A percentile compares a stretch with the other conserved stretches of the same genome.
phyloP scores from a whole-genome alignment of 2,797 vertebrate species.

The Pyrocephalus nanus region DNA sequence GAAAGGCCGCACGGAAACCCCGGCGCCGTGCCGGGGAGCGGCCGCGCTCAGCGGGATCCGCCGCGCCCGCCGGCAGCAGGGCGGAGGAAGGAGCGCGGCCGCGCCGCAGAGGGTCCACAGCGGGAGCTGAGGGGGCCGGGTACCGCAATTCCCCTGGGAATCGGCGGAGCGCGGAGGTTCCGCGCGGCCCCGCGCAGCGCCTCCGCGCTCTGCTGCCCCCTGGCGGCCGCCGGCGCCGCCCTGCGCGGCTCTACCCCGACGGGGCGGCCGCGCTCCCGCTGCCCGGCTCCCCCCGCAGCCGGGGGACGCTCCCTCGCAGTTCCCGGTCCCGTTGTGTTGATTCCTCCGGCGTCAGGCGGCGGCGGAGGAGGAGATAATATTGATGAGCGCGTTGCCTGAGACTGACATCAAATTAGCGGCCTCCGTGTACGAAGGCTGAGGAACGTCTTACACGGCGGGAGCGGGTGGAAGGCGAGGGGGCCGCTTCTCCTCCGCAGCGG shows the following conservation, averaged over 20 bases:
- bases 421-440: slow-evolving; percentile 71
- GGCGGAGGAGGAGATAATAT: slow-evolving; percentile 77
- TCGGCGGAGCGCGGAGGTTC: not conserved
- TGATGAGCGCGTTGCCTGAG: slow-evolving; percentile 81
- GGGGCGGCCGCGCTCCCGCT: not conserved
- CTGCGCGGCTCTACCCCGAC: not conserved
- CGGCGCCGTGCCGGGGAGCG: slow-evolving; percentile 67
- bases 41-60: not conserved
- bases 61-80: not conserved
- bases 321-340: not conserved
- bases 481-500: slow-evolving; percentile 63
- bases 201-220: slow-evolving; percentile 9
- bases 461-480: slow-evolving; percentile 72
- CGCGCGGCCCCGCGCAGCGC: not conserved
- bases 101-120: not conserved
- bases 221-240: not conserved
- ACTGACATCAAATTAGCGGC: slow-evolving; percentile 78
- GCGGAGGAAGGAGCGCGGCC: not conserved
- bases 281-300: not conserved
- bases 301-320: not conserved
- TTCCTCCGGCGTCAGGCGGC: slow-evolving; percentile 45
- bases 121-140: rapidly evolving
- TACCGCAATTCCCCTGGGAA: not conserved
- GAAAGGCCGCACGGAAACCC: slow-evolving; percentile 52
- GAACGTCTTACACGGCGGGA: slow-evolving; percentile 74